Conservation (phyloP, 2,113 vertebrate species). For the Naja naja region DNA sequence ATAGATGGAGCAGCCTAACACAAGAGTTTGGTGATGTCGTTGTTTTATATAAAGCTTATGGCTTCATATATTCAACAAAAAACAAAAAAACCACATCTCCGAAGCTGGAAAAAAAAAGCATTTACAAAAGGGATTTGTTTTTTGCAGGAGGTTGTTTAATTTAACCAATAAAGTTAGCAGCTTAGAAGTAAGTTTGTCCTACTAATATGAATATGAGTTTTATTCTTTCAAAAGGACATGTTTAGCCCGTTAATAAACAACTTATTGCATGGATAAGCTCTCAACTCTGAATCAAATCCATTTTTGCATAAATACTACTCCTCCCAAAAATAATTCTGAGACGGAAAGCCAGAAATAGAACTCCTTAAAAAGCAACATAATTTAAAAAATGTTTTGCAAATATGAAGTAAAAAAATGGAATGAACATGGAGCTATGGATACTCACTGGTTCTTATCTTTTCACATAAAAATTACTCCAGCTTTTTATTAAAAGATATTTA, state of each 20-base stretch:
- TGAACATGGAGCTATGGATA: slow-evolving; percentile 91
- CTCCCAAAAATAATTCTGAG: slow-evolving; percentile 59
- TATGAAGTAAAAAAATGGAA: slow-evolving; percentile 75
- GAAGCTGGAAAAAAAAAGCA: slow-evolving; percentile 46
- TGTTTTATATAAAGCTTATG: slow-evolving; percentile 64
- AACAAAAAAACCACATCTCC: slow-evolving; percentile 57
- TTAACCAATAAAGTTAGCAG: slow-evolving; percentile 56
- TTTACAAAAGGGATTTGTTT: slow-evolving; percentile 43
- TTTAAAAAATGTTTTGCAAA: slow-evolving; percentile 73
- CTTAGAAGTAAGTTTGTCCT: neutral
- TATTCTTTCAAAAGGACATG: neutral
- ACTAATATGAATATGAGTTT: neutral
- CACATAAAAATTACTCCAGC: slow-evolving; percentile 90
- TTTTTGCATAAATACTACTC: slow-evolving; percentile 62
- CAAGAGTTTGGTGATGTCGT: slow-evolving; percentile 72
- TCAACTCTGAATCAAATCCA: slow-evolving; percentile 70
- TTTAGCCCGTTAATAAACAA: slow-evolving; percentile 19
- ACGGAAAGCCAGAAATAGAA: slow-evolving; percentile 70
- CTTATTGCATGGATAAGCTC: slow-evolving; percentile 59
- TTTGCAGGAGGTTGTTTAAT: slow-evolving; percentile 60
- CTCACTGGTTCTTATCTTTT: slow-evolving; percentile 89
- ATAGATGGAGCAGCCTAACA: slow-evolving; percentile 53
- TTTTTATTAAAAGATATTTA: slow-evolving; percentile 87
- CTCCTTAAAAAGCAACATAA: slow-evolving; percentile 74
- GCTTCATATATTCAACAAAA: slow-evolving; percentile 61